Evolutionary conservation across 1,140 invertebrate genomes (phyloP).

Genomic region (Eufriesea mexicana): DNA sequence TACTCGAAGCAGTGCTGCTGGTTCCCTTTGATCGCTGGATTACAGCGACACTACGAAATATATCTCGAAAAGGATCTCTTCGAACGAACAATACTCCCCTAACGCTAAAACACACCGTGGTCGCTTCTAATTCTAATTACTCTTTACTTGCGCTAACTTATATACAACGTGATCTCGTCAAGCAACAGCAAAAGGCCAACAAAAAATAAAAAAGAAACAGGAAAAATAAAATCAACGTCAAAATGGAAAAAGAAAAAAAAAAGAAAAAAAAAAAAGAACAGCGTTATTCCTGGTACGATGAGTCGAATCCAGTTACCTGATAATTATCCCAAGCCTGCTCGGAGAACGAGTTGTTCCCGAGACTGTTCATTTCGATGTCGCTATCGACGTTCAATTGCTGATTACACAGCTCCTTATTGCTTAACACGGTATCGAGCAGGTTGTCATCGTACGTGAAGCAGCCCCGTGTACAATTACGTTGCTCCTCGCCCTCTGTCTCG

Average conservation of each 20-base stretch:
- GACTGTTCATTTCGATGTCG: constrained; percentile 80
- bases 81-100: no score
- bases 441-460: constrained; percentile 68
- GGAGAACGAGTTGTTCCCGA: constrained; percentile 89
- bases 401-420: constrained; percentile 71
- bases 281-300: not conserved
- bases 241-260: not conserved
- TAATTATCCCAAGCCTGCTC: constrained; percentile 94
- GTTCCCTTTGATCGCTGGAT: no score
- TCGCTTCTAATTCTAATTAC: no score
- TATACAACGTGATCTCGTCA: no score
- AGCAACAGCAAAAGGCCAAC: no score
- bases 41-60: no score
- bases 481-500: constrained; percentile 80
- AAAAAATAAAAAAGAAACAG: not conserved
- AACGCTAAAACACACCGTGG: no score
- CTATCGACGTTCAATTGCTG: constrained; percentile 75
- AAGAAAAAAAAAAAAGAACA: not conserved
- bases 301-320: constrained; percentile 82
- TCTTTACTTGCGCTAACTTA: no score
- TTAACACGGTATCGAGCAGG: constrained; percentile 70
- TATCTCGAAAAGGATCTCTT: not conserved
- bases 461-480: constrained; percentile 60
- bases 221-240: not conserved
- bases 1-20: no score